Evolutionary conservation across 2,797 vertebrate genomes (phyloP), one percentile per base, ranked within the genome.

Genomic region (Danio albolineatus): DNA sequence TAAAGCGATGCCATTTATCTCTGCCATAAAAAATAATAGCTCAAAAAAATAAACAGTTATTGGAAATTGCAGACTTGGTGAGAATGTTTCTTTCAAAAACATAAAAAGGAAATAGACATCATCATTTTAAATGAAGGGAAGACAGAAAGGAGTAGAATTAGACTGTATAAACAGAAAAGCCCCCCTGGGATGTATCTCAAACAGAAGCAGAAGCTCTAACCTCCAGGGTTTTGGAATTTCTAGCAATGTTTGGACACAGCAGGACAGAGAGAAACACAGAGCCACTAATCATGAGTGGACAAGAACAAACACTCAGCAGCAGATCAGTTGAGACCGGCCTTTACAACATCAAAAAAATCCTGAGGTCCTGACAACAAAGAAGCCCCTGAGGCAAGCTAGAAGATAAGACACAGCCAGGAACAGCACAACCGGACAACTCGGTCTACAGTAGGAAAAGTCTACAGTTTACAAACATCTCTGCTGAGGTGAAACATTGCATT

Each of bases 341-440:
- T 71, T 41, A 36, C n/a, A 65, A 65, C 49, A 56, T 79, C 67
- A 80, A 57, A 80, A 44, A 38, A 16, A 60, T 19, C 49, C 19
- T 54, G 14, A 38, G 21, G 12, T 46, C 16, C 17, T 49, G 57
- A 65, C 46, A 12, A 56, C 78, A 73, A 57, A 54, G 44, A 73
- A 36, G 10, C 21, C 21, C 21, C 13, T 3, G 44, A 36, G 66
- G 56, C 65, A 60, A 59, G 6, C 57, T 48, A 49, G 9, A 44
- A 73, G 14, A 48, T 5, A 21, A 36, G 39, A 53, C 43, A 13
- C 12, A 44, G 53, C 1, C n/a, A 16, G 53, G 8, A 46, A 54
- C 49, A 54, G n/a, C 10, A 13, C 36, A 53, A 13, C 67, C 53
- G 49, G 48, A 70, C 16, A n/a, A 10, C 10, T 9, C 51, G 12